phyloP scores from a whole-genome alignment of 2,113 vertebrate species.

The Misgurnus mizolepis region DNA sequence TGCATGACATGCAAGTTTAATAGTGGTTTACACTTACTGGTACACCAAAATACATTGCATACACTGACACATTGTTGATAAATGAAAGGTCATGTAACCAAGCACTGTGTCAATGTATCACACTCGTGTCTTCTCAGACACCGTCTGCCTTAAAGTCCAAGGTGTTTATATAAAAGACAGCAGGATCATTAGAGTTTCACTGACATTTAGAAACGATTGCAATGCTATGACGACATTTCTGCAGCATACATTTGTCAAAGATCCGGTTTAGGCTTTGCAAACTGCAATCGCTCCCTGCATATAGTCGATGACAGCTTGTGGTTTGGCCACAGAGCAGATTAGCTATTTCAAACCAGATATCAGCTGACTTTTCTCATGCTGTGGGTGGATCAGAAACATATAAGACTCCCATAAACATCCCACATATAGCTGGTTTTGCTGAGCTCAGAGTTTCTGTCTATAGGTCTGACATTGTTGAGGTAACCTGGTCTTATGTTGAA shows the following conservation, averaged over 20 bases:
- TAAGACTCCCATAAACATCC: background rate
- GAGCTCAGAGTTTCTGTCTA: too few species aligned
- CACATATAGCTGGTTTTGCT: background rate
- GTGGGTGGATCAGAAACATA: too few species aligned
- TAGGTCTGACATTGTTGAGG: too few species aligned
- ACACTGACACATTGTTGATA: background rate
- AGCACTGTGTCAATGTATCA: background rate
- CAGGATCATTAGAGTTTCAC: background rate
- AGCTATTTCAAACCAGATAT: background rate
- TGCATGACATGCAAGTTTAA: too few species aligned
- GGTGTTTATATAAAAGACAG: background rate
- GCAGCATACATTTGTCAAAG: conserved; percentile 12
- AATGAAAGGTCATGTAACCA: background rate
- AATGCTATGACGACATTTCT: background rate
- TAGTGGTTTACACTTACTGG: too few species aligned
- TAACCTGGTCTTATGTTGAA: too few species aligned
- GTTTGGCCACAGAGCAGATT: background rate
- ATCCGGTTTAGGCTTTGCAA: conserved; percentile 29
- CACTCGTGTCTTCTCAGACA: too few species aligned
- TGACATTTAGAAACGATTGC: conserved; percentile 1
- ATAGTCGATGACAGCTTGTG: conserved; percentile 37
- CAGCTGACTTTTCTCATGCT: too few species aligned
- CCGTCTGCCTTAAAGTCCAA: background rate
- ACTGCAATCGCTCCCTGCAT: conserved; percentile 17
- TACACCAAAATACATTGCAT: too few species aligned